Evolutionary conservation across 2,797 vertebrate genomes (phyloP).

Genomic region (Cynodonichthys magdalenae): DNA sequence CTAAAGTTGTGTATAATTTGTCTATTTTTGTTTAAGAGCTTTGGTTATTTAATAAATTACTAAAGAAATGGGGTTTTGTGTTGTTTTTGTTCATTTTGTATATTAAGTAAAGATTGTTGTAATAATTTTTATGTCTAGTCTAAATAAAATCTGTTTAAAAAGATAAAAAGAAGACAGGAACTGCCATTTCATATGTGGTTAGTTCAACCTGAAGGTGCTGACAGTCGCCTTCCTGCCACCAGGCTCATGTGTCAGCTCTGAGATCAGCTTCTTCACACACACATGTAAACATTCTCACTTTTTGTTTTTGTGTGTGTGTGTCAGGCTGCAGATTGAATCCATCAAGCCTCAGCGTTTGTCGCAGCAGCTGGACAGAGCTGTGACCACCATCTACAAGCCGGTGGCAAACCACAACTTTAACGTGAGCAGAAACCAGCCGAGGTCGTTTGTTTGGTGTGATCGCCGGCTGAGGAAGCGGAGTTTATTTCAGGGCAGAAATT

Average conservation of each 20-base stretch:
- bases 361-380: conserved; percentile 88
- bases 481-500: background rate
- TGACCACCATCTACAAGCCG: conserved; percentile 90
- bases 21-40: too few species aligned
- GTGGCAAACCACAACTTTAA: conserved; percentile 92
- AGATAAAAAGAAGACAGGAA: conserved; percentile 6
- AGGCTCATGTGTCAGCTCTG: conserved; percentile 42
- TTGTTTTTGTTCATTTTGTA: background rate
- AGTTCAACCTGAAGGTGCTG: conserved; percentile 22
- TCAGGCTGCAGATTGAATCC: conserved; percentile 88
- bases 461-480: background rate
- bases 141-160: conserved; percentile 6
- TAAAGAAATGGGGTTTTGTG: background rate
- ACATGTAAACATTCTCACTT: conserved; percentile 7
- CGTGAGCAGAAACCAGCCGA: conserved; percentile 65
- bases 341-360: conserved; percentile 88
- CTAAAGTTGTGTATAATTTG: too few species aligned
- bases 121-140: background rate
- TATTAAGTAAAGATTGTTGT: background rate
- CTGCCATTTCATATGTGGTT: conserved; percentile 26
- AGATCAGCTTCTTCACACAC: conserved; percentile 23
- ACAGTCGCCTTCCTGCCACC: conserved; percentile 27
- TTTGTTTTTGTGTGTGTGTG: conserved; percentile 24
- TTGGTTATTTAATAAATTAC: too few species aligned
- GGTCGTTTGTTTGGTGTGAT: background rate